Conservation (phyloP, 2,888 invertebrate species). For the Clanis bilineata region DNA sequence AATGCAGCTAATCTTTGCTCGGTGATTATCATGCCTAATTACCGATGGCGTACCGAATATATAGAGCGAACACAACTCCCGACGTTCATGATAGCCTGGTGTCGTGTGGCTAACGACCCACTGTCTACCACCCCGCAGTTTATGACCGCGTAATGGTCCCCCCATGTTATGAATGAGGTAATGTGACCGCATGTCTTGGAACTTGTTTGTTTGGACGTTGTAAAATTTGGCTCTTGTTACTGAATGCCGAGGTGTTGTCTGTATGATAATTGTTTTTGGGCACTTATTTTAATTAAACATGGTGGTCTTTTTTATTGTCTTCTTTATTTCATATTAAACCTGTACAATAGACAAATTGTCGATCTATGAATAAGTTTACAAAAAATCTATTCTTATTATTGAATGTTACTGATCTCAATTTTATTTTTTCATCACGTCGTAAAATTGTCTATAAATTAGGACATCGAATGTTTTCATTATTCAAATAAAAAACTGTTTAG, state of each 20-base stretch:
- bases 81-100: constrained; percentile 67
- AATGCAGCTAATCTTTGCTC: too few relatives aligned
- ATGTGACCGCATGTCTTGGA: constrained; percentile 49
- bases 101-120: constrained; percentile 76
- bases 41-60: constrained; percentile 43
- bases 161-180: constrained; percentile 77
- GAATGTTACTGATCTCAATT: too few relatives aligned
- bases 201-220: constrained; percentile 6
- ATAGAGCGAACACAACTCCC: constrained; percentile 30
- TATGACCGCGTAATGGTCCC: constrained; percentile 77
- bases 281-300: background rate
- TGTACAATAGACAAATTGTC: too few relatives aligned
- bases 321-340: too few relatives aligned
- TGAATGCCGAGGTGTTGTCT: constrained; percentile 5
- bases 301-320: background rate
- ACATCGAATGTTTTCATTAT: too few relatives aligned
- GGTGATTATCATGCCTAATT: constrained; percentile 53
- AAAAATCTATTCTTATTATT: too few relatives aligned
- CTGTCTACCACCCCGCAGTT: constrained; percentile 55
- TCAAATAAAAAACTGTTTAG: too few relatives aligned
- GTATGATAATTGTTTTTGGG: background rate
- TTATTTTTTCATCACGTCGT: too few relatives aligned
- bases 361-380: too few relatives aligned
- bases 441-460: too few relatives aligned
- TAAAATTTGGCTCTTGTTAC: constrained; percentile 10